Base-by-base conservation (phyloP, 2,888 invertebrate genomes). In the Boloria selene region DNA sequence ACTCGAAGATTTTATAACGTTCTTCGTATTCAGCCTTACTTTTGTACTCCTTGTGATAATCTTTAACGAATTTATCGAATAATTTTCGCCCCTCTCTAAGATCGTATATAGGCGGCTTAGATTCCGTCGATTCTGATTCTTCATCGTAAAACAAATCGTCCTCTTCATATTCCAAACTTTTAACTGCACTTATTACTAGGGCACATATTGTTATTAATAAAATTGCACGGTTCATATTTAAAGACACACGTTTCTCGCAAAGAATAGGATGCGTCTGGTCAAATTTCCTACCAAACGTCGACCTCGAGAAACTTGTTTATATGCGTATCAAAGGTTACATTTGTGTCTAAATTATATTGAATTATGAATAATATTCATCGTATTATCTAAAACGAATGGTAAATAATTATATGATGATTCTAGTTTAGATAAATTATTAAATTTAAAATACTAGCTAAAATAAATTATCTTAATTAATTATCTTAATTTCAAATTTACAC, bases 21-120 rank as follows among this genome's bases (percentile, higher is more conserved):
- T 70, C 73, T 0, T 75, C 64, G 1, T 73, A 71, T 31, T 87
- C 88, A 0, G 73, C 72, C 1, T 79, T 70, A 65, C 79, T 61
- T 53, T 78, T 77, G 64, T 90, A 90, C 47, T 72, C 62, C 70
- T 85, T 90, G 3, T 77, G 64, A 59, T 74, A 86, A 45, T 85
- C 79, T 22, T 71, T 71, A 0, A 84, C 50, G 52, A 83, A 90
- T 58, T 84, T 76, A 3, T 72, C 16, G 62, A 88, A 90, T 10
- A 87, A 59, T 2, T 72, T 52, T 6, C 77, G 76, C 2, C 85
- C 86, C 44, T 89, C 79, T 3, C 81, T 78, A 45, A 88, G 18
- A 22, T 86, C 72, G 66, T 88, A 90, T 6, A 77, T 70, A 2
- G 79, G 77, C 63, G 78, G 78, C 18, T 71, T 68, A 10, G 72